phyloP scores from a whole-genome alignment of 2,797 vertebrate species.

The Dipus sagitta region DNA sequence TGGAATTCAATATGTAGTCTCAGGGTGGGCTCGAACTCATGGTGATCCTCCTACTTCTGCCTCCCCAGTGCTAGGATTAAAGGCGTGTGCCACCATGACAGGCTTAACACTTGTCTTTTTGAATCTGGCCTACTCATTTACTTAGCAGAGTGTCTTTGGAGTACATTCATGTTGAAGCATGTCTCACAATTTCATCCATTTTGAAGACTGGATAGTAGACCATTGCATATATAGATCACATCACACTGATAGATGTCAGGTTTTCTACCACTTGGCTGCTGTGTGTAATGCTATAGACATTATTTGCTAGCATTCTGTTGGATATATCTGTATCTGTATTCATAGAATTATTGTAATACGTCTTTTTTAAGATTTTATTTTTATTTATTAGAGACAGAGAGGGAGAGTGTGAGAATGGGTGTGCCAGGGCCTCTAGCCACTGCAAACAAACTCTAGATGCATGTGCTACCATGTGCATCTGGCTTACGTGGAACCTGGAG shows the following conservation, averaged over 20 bases:
- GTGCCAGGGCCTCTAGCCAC: too few species aligned
- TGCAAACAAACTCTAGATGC: too few species aligned
- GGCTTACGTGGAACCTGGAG: too few species aligned
- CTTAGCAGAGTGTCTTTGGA: not conserved
- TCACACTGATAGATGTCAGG: not conserved
- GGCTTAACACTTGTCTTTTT: not conserved
- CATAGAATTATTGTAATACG: not conserved
- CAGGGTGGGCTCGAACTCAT: too few species aligned
- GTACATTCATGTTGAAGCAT: not conserved
- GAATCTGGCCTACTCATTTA: not conserved
- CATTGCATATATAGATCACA: not conserved
- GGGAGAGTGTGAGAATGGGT: too few species aligned
- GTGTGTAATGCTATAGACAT: not conserved
- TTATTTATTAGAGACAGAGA: too few species aligned
- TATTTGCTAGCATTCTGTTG: constrained; percentile 7
- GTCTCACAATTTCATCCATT: not conserved
- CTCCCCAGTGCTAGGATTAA: too few species aligned
- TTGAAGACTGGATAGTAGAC: not conserved
- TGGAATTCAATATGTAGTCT: too few species aligned
- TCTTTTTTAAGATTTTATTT: too few species aligned
- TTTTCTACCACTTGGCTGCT: not conserved
- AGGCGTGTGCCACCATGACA: too few species aligned
- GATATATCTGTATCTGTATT: not conserved
- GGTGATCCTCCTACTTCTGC: too few species aligned
- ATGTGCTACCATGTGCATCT: too few species aligned